phyloP scores from a whole-genome alignment of 1,140 invertebrate species.

The Calephelis nemesis region DNA sequence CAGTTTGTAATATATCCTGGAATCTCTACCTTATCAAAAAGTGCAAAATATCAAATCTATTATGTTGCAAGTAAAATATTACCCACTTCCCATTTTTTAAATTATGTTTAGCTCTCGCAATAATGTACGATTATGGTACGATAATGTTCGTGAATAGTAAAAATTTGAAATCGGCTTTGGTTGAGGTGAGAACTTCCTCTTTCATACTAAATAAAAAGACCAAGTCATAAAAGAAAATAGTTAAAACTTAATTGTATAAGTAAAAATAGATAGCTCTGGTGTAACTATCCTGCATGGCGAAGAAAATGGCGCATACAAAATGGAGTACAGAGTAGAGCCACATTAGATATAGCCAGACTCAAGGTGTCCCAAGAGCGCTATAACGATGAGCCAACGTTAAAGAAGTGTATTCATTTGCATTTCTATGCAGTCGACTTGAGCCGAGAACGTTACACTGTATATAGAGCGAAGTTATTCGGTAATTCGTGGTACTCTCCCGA shows the following conservation, averaged over 20 bases:
- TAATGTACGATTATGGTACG: no score
- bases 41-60: no score
- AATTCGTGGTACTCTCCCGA: conserved; percentile 18
- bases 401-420: conserved; percentile 51
- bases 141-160: no score
- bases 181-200: background rate
- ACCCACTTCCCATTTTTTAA: no score
- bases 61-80: no score
- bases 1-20: no score
- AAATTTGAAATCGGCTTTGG: no score
- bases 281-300: conserved; percentile 26
- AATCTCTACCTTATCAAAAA: no score
- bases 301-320: conserved; percentile 35
- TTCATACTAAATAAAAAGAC: background rate
- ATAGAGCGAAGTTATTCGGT: conserved; percentile 17
- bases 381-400: conserved; percentile 41
- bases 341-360: conserved; percentile 33
- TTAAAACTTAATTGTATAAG: background rate
- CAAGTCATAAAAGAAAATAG: no score
- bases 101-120: no score
- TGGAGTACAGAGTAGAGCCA: conserved; percentile 23
- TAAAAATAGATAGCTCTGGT: conserved; percentile 15
- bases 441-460: conserved; percentile 22
- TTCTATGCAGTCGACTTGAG: conserved; percentile 37
- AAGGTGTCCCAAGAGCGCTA: conserved; percentile 40